Evolutionary conservation across 2,797 vertebrate genomes (phyloP).

Genomic region (Molossus alvarezi): DNA sequence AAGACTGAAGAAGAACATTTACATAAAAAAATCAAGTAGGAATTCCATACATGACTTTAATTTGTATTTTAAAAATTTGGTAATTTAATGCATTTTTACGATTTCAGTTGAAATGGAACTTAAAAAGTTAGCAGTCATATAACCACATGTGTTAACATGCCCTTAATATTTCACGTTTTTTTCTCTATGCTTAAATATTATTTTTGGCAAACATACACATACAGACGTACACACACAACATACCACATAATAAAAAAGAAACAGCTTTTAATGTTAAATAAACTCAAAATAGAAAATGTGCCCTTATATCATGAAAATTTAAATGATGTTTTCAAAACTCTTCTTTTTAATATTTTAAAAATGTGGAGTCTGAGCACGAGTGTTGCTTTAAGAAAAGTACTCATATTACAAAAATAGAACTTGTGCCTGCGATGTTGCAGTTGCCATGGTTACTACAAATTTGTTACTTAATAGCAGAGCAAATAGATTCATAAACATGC

Average conservation of each 20-base stretch:
- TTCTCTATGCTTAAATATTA: slow-evolving; percentile 52
- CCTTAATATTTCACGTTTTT: slow-evolving; percentile 33
- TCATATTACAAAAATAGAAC: slow-evolving; percentile 92
- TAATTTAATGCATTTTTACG: neutral
- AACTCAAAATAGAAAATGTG: slow-evolving; percentile 23
- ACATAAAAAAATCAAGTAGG: slow-evolving; percentile 50
- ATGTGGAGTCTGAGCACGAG: slow-evolving; percentile 88
- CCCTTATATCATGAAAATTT: slow-evolving; percentile 57
- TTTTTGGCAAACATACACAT: neutral
- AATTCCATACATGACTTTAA: neutral
- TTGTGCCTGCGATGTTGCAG: slow-evolving; percentile 91
- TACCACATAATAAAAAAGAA: slow-evolving; percentile 8
- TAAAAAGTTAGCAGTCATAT: slow-evolving; percentile 46
- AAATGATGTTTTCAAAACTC: slow-evolving; percentile 78
- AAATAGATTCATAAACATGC: slow-evolving; percentile 93
- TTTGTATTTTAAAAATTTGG: slow-evolving; percentile 33
- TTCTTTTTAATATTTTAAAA: slow-evolving; percentile 86
- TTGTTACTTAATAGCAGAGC: slow-evolving; percentile 94
- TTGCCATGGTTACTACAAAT: slow-evolving; percentile 94
- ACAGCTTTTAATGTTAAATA: slow-evolving; percentile 59
- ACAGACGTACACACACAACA: neutral
- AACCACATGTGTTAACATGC: neutral
- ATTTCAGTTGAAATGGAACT: slow-evolving; percentile 35
- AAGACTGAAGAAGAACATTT: neutral
- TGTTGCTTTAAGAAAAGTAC: slow-evolving; percentile 93